A percentile compares a stretch with the other conserved stretches of the same genome.
Evolutionary conservation across 2,888 invertebrate species (phyloP).

Genomic region (Meliscaeva auricollis): DNA sequence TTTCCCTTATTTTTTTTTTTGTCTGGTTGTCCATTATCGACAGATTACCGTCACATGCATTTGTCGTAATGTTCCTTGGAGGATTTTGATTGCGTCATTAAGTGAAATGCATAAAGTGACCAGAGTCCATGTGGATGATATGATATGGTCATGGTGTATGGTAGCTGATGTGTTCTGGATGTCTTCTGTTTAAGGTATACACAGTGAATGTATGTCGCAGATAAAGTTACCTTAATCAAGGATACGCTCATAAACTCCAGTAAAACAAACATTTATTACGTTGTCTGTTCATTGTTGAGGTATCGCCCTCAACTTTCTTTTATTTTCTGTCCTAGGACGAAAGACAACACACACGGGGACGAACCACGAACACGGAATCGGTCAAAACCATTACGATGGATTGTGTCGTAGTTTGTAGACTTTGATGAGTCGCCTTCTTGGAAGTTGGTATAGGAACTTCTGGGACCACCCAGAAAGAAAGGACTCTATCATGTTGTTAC

Average conservation of each 20-base stretch:
- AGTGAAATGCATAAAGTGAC: slow-evolving; percentile 73
- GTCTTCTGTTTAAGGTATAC: no score
- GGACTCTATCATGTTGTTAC: slow-evolving; percentile 75
- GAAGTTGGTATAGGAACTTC: background rate
- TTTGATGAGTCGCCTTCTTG: slow-evolving; percentile 38
- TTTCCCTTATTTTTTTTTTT: slow-evolving; percentile 34
- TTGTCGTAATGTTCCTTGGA: slow-evolving; percentile 61
- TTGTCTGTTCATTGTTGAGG: slow-evolving; percentile 57
- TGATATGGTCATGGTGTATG: background rate
- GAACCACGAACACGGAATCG: slow-evolving; percentile 21
- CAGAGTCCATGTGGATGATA: slow-evolving; percentile 36
- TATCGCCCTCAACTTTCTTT: slow-evolving; percentile 43
- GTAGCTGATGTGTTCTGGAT: background rate
- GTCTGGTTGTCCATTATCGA: slow-evolving; percentile 65
- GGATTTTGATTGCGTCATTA: slow-evolving; percentile 74
- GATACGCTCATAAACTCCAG: slow-evolving; percentile 66
- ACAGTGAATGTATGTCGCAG: slow-evolving; percentile 53
- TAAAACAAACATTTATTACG: slow-evolving; percentile 64
- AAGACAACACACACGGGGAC: slow-evolving; percentile 1
- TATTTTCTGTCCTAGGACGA: background rate
- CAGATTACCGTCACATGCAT: slow-evolving; percentile 75
- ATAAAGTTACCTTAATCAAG: slow-evolving; percentile 75
- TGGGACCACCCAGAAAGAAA: slow-evolving; percentile 68
- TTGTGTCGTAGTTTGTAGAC: slow-evolving; percentile 49
- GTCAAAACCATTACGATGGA: slow-evolving; percentile 50